Evolutionary conservation across 2,797 vertebrate species (phyloP).

Genomic region (Acanthurus leucopareius): DNA sequence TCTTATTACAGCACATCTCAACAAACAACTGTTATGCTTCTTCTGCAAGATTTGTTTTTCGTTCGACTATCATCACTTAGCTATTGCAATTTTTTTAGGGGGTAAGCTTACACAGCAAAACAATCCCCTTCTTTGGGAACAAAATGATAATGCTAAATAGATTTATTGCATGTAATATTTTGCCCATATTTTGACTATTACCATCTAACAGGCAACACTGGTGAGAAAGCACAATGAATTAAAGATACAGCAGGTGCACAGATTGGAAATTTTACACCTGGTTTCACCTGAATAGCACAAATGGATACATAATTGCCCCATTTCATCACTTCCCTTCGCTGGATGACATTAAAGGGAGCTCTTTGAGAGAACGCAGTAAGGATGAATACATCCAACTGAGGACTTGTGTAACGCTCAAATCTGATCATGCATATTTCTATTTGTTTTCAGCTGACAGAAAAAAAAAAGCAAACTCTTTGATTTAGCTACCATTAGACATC

Average conservation of each 20-base stretch:
- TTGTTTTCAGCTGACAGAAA: conserved; percentile 65
- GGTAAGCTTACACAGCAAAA: conserved; percentile 24
- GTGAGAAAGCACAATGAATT: conserved; percentile 76
- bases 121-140: conserved; percentile 37
- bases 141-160: conserved; percentile 69
- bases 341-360: conserved; percentile 75
- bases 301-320: conserved; percentile 84
- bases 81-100: conserved; percentile 35
- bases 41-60: conserved; percentile 33
- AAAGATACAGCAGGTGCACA: conserved; percentile 81
- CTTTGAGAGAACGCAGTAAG: conserved; percentile 64
- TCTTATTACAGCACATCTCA: conserved; percentile 53
- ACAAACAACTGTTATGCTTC: conserved; percentile 35
- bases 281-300: conserved; percentile 84
- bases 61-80: conserved; percentile 38
- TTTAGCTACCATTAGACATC: conserved; percentile 65
- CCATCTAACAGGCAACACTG: conserved; percentile 82
- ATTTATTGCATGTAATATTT: conserved; percentile 74
- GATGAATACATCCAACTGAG: conserved; percentile 73
- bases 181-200: conserved; percentile 76
- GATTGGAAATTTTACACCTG: conserved; percentile 87
- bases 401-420: conserved; percentile 64
- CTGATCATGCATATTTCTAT: conserved; percentile 73
- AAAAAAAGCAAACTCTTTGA: conserved; percentile 39
- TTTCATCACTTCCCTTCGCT: conserved; percentile 83